A percentile compares a stretch with the other conserved stretches of the same genome.
Conservation (phyloP, 2,113 vertebrate genomes). For the Dasyornis broadbenti region DNA sequence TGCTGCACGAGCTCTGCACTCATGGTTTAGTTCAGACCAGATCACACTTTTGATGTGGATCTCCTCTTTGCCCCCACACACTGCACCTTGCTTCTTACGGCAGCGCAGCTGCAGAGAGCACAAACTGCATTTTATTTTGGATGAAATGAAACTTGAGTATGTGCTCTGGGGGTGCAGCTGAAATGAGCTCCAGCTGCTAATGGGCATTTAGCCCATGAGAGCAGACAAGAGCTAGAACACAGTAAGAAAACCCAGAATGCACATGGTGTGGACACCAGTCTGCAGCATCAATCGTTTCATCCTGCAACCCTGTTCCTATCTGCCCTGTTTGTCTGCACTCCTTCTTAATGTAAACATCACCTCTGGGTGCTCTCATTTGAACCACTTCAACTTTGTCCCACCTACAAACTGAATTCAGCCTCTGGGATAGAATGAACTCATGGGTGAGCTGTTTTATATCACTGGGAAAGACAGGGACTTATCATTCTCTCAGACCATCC, state of each 20-base stretch:
- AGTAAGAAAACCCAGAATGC: background rate
- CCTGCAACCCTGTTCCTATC: background rate
- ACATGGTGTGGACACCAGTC: background rate
- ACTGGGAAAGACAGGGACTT: background rate
- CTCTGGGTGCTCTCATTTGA: background rate
- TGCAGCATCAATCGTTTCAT: background rate
- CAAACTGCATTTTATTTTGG: background rate
- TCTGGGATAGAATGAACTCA: background rate
- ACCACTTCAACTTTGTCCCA: background rate
- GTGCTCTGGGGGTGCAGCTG: background rate
- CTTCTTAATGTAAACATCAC: background rate
- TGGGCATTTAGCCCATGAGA: background rate
- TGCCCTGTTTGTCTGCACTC: background rate
- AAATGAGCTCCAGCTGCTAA: background rate
- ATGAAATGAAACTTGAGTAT: background rate
- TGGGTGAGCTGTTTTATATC: background rate
- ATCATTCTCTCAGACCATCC: background rate
- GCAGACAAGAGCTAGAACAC: background rate
- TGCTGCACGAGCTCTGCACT: background rate
- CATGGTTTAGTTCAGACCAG: background rate
- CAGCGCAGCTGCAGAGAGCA: background rate
- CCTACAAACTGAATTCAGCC: background rate
- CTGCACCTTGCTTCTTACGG: background rate
- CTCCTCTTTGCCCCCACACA: background rate
- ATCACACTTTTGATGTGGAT: background rate